Percentiles rank a stretch among this genome's conserved stretches.
Conservation (phyloP, 2,888 invertebrate species). For the Elmis aenea region DNA sequence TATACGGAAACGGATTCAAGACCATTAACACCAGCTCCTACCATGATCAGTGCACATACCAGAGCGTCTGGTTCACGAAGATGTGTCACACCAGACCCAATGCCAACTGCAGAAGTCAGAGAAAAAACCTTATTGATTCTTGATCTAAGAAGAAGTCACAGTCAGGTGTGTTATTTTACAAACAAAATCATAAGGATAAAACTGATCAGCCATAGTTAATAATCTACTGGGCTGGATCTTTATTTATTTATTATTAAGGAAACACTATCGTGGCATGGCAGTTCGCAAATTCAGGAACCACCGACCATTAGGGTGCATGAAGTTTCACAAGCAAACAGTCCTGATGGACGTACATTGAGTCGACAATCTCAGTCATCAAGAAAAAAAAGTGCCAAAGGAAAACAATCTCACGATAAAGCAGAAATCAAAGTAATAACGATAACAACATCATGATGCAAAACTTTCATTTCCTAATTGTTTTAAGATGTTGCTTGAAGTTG, state of each 20-base stretch:
- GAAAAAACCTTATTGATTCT: constrained; percentile 67
- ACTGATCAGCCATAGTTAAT: too few species aligned
- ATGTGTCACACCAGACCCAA: constrained; percentile 70
- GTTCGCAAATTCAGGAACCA: constrained; percentile 39
- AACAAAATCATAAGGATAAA: too few species aligned
- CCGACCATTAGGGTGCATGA: constrained; percentile 41
- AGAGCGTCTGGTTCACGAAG: constrained; percentile 60
- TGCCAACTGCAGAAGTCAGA: constrained; percentile 42
- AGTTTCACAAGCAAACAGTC: constrained; percentile 29
- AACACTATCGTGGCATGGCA: constrained; percentile 51
- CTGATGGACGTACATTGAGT: neutral
- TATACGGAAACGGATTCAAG: constrained; percentile 83
- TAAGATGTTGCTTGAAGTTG: neutral
- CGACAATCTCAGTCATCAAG: too few species aligned
- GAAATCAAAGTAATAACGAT: too few species aligned
- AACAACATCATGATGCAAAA: too few species aligned
- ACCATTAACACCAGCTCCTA: constrained; percentile 75
- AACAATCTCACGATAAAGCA: constrained; percentile 6
- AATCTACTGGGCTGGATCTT: too few species aligned
- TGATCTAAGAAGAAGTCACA: constrained; percentile 64
- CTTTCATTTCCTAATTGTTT: too few species aligned
- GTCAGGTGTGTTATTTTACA: too few species aligned
- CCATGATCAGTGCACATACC: constrained; percentile 67
- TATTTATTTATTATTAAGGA: too few species aligned
- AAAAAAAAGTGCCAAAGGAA: constrained; percentile 10